Base-by-base conservation (phyloP, 2,888 invertebrate genomes). In the Eupithecia dodoneata region DNA sequence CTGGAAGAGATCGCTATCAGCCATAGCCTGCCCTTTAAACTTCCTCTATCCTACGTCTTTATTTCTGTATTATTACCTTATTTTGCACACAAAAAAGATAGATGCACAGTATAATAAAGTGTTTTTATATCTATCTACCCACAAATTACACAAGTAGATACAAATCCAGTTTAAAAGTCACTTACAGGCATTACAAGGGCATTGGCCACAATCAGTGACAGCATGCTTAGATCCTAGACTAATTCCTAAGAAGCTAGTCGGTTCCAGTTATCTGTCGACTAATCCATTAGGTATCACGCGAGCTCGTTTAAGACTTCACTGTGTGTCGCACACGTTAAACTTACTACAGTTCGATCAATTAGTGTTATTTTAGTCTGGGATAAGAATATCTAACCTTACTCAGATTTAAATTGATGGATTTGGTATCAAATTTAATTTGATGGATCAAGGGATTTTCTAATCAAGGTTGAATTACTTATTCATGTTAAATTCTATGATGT, bases 221-320 rank as follows among this genome's bases (percentile, higher is more conserved):
- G 75, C 74, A 72, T 73, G 69, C 70, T 59, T 55, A 79, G 77
- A 77, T 73, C 75, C 79, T 74, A 81, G 79, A 82, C 81, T 82
- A 82, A 83, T 83, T 83, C 78, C 81, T 59, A 75, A 81, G 80
- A 79, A 82, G 69, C 75, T 70, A 79, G 74, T 78, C 78, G 69
- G 76, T 81, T 78, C 79, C 77, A 78, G 74, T 75, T 77, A 78
- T 74, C 78, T 77, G 81, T 81, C 81, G 77, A 71, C 80, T 81
- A 83, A 82, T 79, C 83, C 78, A 82, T 82, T 81, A 81, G 74
- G 71, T 76, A 83, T 81, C 83, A 83, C 81, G 81, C 81, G 45
- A 82, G 72, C 77, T 76, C 76, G 66, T 82, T 82, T 77, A 79
- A 79, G 73, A 76, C 45, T 78, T 65, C 76, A 78, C 79, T 77